Conservation (phyloP, 2,888 invertebrate genomes). For the Sisyra nigra region DNA sequence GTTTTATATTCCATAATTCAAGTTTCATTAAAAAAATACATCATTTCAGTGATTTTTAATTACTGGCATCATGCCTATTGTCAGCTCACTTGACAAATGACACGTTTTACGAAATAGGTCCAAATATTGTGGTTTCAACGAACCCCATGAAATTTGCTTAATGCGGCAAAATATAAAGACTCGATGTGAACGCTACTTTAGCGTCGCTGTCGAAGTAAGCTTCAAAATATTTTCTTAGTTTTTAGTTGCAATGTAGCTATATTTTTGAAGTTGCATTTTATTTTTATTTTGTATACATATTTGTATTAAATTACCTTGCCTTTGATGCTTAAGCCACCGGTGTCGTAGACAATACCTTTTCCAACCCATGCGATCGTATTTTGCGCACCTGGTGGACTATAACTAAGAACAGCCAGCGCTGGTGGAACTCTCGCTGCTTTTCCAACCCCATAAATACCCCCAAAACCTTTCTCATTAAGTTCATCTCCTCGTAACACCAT, state of each 20-base stretch:
- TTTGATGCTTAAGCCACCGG: slow-evolving; percentile 85
- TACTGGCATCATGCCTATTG: too few species aligned
- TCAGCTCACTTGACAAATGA: too few species aligned
- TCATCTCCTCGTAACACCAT: slow-evolving; percentile 66
- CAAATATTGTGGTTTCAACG: too few species aligned
- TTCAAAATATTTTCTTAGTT: neutral
- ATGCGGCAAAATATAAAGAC: neutral
- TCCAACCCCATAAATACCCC: slow-evolving; percentile 80
- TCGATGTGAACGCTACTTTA: neutral
- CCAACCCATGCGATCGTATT: slow-evolving; percentile 74
- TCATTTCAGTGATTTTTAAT: too few species aligned
- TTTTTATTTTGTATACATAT: neutral
- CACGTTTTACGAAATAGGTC: too few species aligned
- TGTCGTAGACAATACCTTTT: slow-evolving; percentile 89
- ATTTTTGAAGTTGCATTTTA: neutral
- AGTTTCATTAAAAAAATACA: too few species aligned
- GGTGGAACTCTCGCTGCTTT: slow-evolving; percentile 50
- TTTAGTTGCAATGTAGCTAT: neutral
- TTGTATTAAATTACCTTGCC: slow-evolving; percentile 41
- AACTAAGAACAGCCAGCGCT: slow-evolving; percentile 48
- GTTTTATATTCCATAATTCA: too few species aligned
- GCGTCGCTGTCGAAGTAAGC: too few species aligned
- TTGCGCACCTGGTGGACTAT: slow-evolving; percentile 39
- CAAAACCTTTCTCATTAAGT: slow-evolving; percentile 57
- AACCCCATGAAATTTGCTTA: too few species aligned